Conservation (phyloP, 2,113 vertebrate genomes). For the Phaethon lepturus region DNA sequence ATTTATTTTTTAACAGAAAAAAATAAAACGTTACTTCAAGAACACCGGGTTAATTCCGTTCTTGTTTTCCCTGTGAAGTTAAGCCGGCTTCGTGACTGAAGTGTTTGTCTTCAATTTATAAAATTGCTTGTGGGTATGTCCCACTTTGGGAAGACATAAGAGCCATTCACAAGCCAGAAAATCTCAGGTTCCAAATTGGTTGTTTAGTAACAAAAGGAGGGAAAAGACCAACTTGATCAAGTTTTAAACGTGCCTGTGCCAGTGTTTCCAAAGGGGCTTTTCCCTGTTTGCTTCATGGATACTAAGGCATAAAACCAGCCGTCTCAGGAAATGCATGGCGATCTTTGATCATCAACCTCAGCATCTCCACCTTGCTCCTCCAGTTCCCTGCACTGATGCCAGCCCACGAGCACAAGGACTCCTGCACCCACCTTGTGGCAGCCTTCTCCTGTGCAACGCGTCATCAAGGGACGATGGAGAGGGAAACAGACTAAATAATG, state of each 20-base stretch:
- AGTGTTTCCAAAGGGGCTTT: not conserved
- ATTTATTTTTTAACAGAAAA: constrained; percentile 61
- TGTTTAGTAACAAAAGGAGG: constrained; percentile 12
- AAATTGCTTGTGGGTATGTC: constrained; percentile 43
- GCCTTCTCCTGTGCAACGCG: not conserved
- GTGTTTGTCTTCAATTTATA: constrained; percentile 33
- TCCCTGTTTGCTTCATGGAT: not conserved
- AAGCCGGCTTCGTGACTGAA: constrained; percentile 26
- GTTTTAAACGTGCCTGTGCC: not conserved
- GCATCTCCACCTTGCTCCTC: not conserved
- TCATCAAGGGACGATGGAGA: not conserved
- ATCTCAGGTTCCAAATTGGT: not conserved
- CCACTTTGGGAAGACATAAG: constrained; percentile 25
- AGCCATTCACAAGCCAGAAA: not conserved
- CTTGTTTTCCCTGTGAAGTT: constrained; percentile 53
- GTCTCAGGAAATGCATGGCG: not conserved
- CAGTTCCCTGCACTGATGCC: fast-evolving
- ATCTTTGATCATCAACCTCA: not conserved
- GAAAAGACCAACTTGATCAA: not conserved
- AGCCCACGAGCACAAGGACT: not conserved
- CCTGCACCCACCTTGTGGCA: not conserved
- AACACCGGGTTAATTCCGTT: not conserved
- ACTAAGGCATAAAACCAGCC: fast-evolving
- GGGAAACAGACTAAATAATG: not conserved
- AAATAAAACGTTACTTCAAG: not conserved